Percentiles rank a stretch among this genome's conserved stretches.
phyloP scores from a whole-genome alignment of 2,113 vertebrate species.

The Gymnogyps californianus region DNA sequence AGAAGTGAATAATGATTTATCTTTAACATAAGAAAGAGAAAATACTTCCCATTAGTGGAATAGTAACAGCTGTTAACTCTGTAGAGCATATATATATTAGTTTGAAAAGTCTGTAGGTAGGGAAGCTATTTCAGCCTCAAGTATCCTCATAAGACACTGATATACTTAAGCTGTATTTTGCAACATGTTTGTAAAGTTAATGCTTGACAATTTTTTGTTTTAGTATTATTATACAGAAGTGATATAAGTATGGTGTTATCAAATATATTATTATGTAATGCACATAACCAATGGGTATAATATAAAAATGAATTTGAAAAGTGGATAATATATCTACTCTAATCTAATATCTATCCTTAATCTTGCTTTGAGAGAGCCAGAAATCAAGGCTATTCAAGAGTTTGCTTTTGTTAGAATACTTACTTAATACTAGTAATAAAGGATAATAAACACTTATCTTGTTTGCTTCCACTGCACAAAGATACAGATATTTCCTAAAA shows the following conservation, averaged over 20 bases:
- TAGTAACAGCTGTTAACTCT: conserved; percentile 3
- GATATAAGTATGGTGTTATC: not conserved
- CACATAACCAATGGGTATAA: not conserved
- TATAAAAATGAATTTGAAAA: not conserved
- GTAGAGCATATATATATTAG: not conserved
- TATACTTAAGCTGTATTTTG: not conserved
- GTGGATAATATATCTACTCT: not conserved
- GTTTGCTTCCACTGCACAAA: not conserved
- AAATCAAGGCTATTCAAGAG: not conserved
- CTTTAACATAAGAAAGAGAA: not conserved
- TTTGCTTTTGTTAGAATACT: not conserved
- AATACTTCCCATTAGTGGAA: conserved; percentile 13
- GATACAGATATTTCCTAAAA: not conserved
- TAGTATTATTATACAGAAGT: not conserved
- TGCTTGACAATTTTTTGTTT: not conserved
- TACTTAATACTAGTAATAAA: not conserved
- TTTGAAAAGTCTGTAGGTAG: not conserved
- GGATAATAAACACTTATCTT: not conserved
- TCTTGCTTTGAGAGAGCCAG: not conserved
- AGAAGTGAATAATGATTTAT: not conserved
- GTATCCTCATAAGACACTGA: not conserved
- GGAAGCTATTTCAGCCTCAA: conserved; percentile 16
- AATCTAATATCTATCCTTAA: not conserved
- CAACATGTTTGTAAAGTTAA: not conserved
- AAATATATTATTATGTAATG: not conserved